A percentile compares a stretch with the other conserved stretches of the same genome.
These are phyloP conservation scores for Acromyrmex charruanus DNA, from an alignment of 1,140 invertebrate genomes.

Conservation along the genomic window DNA sequence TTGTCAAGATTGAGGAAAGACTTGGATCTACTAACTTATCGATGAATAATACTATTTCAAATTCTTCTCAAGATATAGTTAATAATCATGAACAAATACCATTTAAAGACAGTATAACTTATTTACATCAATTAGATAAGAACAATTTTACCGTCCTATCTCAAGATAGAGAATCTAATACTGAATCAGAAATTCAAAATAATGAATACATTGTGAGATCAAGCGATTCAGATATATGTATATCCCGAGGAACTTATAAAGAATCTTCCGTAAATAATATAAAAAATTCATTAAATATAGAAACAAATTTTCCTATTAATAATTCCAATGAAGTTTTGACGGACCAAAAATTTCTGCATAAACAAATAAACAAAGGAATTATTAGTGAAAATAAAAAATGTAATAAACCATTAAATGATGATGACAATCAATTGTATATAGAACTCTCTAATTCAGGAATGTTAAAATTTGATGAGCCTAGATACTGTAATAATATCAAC, in stretches of 20 bases:
- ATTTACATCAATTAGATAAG: constrained; percentile 58
- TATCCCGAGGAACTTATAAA: background rate
- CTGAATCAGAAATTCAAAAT: background rate
- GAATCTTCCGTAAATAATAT: background rate
- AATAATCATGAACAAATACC: constrained; percentile 50
- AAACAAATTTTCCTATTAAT: constrained; percentile 3
- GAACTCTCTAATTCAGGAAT: constrained; percentile 29
- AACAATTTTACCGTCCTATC: constrained; percentile 33
- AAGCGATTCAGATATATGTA: background rate
- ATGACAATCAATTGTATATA: constrained; percentile 34
- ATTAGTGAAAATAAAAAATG: constrained; percentile 27
- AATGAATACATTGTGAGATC: background rate
- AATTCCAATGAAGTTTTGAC: constrained; percentile 14
- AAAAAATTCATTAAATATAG: background rate
- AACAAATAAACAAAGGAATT: constrained; percentile 12
- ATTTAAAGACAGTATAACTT: constrained; percentile 43
- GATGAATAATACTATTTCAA: constrained; percentile 47
- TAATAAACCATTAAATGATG: constrained; percentile 21
- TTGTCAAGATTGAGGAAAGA: constrained; percentile 75
- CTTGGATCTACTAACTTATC: background rate
- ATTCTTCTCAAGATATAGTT: constrained; percentile 34
- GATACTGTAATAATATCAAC: background rate
- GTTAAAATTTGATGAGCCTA: constrained; percentile 43
- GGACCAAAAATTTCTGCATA: constrained; percentile 26
- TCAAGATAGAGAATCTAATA: background rate